Base-by-base conservation (phyloP, 2,797 vertebrate species). In the Poecilia velifera region DNA sequence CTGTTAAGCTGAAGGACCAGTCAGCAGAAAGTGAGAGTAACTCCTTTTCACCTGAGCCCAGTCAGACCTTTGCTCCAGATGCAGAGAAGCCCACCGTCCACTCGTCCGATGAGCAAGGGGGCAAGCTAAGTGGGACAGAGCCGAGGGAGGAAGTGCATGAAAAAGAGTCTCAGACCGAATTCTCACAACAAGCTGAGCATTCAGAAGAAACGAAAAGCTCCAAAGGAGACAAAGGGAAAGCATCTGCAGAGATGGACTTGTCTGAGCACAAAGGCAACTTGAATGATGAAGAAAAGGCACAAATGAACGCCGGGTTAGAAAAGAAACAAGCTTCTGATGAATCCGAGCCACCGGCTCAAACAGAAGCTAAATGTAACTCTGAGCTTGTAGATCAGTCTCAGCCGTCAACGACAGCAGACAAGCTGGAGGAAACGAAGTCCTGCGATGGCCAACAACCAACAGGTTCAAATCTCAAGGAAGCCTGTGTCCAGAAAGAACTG, bases 91-190 rank as follows among this genome's bases (percentile, higher is more conserved):
- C 82, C 13, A 36, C 76, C 8, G 55, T 25, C 49, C 84, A 86
- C 43, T 71, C 43, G 45, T 46, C 79, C 4, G 31, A 64, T 31
- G 74, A 78, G 53, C 82, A 86, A 39, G 82, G 6, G 73, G 34
- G 47, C 64, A 83, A 78, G 5, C 49, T 45, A 41, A 79, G 76
- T 14, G 79, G 73, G 79, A 73, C 77, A 16, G 76, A 87, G 72
- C 79, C 82, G 64, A 82, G 25, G 31, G 90, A 92, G 4, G 47
- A 87, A 49, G 74, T 53, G 73, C 77, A 77, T 49, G 83, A 85
- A 85, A 89, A 88, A n/a, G 85, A 91, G 74, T 84, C 83, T 16
- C 85, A 89, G 74, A 85, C 81, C 7, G 82, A 94, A 70, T 71
- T 73, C 16, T 82, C 80, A 41, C 84, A 86, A 72, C 77, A 88